Base-by-base conservation (phyloP, 2,113 vertebrate species). In the Xiphias gladius region DNA sequence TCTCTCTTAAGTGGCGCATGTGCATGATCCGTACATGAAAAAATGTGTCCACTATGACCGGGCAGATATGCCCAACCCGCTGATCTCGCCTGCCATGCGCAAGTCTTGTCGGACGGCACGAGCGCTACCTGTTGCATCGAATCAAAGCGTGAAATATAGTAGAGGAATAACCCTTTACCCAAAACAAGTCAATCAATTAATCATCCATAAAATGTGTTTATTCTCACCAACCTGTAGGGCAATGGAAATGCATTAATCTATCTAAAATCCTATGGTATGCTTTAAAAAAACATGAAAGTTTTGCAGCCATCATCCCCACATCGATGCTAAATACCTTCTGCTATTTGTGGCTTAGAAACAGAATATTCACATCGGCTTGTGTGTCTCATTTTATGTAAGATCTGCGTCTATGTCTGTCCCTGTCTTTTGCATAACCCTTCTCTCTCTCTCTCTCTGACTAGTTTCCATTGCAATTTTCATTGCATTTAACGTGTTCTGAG, bases 401-500 rank as follows among this genome's bases (percentile, higher is more conserved):
- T 52, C 50, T 22, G 5, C 20, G 46, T 22, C 20, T 22, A 1
- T 52, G 52, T 55, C 3, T 55, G 22, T 57, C 54, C n/a, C 1
- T 26, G 12, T 57, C 54, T 57, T 57, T 26, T 57, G n/a, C n/a
- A 26, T 57, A 24, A 24, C 54, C 9, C n/a, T 22, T n/a, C 52
- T 10, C 22, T 54, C 22, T 10, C 10, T 12, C 52, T 55, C 5
- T 50, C 19, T 19, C 19, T 43, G 41, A 12, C 41, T 43, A 14
- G 11, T 43, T 43, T 43, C 41, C 13, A 14, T 43, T 43, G 41
- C 41, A 35, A 4, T 43, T 43, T 43, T 11, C 41, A 43, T 43
- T 43, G 41, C 41, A 64, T 54, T 26, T 14, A 28, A 74, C 59
- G 37, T 10, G 14, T 22, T 35, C 39, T 68, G 75, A 58, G 75